Evolutionary conservation across 1,140 invertebrate species (phyloP), one percentile per base, ranked within the genome.

Genomic region (Cardiocondyla obscurior): DNA sequence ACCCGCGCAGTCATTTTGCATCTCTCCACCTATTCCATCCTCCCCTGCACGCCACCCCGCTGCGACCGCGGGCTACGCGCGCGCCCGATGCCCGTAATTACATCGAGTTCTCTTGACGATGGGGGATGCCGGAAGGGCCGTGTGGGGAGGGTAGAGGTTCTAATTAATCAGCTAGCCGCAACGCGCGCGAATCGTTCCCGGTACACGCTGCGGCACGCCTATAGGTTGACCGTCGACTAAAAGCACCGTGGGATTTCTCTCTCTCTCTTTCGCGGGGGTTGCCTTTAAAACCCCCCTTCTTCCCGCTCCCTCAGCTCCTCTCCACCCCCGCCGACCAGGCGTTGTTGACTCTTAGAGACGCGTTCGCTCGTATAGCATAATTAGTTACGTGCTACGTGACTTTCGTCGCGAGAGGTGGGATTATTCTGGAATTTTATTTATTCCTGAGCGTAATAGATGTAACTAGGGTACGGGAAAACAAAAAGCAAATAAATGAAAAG

Each of bases 151-250:
- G 74, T 65, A 65, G 83, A 82, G 83, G 72, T 76, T 85, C 83
- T 85, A 85, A 85, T 85, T 85, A 85, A 85, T 85, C 83, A 85
- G 81, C 83, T 85, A 85, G 81, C 81, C 79, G 65, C 81, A 55
- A 49, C 60, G 57, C 67, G 69, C 81, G 81, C 83, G 81, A 85
- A 83, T 85, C 83, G 81, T 82, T 74, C 67, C 49, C 57, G 33
- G 46, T 22, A 69, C 53, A 53, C 46, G 60, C 22, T 69, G 25
- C 69, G 57, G 72, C 70, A 74, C 22, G 69, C 58, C 53, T 74
- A 82, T 82, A 82, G 81, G 53, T 82, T 82, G 81, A 82, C 81
- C 81, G 81, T 74, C 81, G 70, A 82, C 70, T 44, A 62, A n/a
- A 74, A 82, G 81, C 72, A 53, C 33, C 30, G 22, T 69, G 25